These are phyloP conservation scores for Semicossyphus pulcher DNA, from an alignment of 2,113 vertebrate species.

Conservation along the genomic window DNA sequence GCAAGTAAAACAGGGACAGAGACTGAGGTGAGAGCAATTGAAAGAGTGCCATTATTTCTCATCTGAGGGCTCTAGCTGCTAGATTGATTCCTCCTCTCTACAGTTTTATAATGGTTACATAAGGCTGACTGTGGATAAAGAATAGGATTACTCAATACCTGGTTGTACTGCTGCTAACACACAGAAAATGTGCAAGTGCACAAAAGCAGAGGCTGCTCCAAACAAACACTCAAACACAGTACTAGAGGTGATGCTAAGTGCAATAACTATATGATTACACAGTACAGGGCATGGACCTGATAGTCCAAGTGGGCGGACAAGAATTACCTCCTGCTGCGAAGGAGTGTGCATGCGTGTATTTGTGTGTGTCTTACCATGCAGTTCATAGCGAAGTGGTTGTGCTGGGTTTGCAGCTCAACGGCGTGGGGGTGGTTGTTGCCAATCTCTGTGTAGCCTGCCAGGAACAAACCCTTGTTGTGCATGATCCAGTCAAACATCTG, in stretches of 20 bases:
- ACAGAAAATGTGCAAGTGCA: conserved; percentile 32
- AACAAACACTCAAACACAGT: conserved; percentile 60
- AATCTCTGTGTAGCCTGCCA: conserved; percentile 98
- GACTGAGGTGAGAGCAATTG: background rate
- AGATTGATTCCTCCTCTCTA: conserved; percentile 39
- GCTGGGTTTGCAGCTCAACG: conserved; percentile 98
- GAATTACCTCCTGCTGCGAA: conserved; percentile 31
- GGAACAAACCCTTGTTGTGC: conserved; percentile 99
- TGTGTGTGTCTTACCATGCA: conserved; percentile 92
- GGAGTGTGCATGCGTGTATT: background rate
- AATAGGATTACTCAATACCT: conserved; percentile 69
- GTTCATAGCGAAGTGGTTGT: conserved; percentile 99
- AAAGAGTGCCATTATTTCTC: background rate
- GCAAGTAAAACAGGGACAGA: background rate
- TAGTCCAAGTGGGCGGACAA: conserved; percentile 51
- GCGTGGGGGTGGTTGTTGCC: conserved; percentile 97
- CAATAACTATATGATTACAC: conserved; percentile 52
- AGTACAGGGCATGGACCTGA: conserved; percentile 13
- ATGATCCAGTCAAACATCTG: conserved; percentile 99
- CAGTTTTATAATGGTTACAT: conserved; percentile 74
- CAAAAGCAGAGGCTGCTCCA: conserved; percentile 33
- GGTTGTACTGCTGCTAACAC: conserved; percentile 38
- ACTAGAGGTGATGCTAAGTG: conserved; percentile 42
- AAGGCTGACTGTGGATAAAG: conserved; percentile 56
- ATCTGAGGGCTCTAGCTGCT: background rate